Evolutionary conservation across 2,113 vertebrate species (phyloP).

Genomic region (Setophaga petechia): DNA sequence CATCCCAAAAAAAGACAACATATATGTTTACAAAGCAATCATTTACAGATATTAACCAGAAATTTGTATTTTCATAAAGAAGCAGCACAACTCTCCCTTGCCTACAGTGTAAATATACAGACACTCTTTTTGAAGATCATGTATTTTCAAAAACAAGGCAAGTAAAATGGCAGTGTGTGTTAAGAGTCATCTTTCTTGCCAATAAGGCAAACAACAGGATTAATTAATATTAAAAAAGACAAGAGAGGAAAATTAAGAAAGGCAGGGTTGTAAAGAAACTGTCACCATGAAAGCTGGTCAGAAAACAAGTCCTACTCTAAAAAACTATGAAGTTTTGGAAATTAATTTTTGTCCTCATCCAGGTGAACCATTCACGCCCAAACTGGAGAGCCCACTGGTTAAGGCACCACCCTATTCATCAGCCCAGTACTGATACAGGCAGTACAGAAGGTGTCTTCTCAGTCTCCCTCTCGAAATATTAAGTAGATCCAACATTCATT

Average conservation of each 20-base stretch:
- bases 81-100: background rate
- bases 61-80: background rate
- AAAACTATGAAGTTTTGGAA: background rate
- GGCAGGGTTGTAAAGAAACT: background rate
- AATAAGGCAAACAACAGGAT: background rate
- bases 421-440: background rate
- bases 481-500: background rate
- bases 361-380: background rate
- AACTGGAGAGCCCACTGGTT: background rate
- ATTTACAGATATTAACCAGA: background rate
- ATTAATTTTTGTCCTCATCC: background rate
- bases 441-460: background rate
- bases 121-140: background rate
- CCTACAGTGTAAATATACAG: background rate
- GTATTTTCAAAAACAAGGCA: background rate
- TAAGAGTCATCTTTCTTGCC: background rate
- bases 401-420: background rate
- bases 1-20: background rate
- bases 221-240: background rate
- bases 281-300: background rate
- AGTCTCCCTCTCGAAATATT: background rate
- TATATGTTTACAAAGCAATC: background rate
- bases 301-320: background rate
- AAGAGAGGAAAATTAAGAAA: background rate
- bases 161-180: fast-evolving